Evolutionary conservation across 92 coral and sea anemone species (phyloP).

Genomic region (Virgularia gustaviana): DNA sequence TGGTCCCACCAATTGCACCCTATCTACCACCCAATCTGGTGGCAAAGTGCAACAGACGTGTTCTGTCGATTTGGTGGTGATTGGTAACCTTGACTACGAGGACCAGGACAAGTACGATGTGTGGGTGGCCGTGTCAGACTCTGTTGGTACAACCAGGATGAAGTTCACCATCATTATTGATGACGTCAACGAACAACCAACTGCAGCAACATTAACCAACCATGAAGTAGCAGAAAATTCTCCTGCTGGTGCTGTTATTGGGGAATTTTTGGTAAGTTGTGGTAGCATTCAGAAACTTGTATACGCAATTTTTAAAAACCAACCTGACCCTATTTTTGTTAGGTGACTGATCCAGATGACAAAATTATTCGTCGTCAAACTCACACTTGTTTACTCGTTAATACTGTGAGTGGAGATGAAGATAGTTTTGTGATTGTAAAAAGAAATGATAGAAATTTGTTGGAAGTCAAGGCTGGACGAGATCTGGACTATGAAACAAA

Average conservation of each 20-base stretch:
- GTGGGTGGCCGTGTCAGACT: conserved; percentile 63
- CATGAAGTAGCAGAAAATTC: conserved; percentile 66
- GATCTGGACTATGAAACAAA: conserved; percentile 58
- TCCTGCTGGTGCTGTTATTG: conserved; percentile 59
- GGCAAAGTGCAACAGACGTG: conserved; percentile 55
- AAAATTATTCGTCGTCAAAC: conserved; percentile 53
- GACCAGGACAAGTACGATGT: conserved; percentile 42
- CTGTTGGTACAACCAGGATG: conserved; percentile 51
- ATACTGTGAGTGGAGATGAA: conserved; percentile 51
- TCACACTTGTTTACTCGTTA: conserved; percentile 58
- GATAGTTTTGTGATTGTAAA: conserved; percentile 53
- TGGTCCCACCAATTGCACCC: conserved; percentile 22
- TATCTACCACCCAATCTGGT: background rate
- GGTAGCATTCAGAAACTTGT: background rate
- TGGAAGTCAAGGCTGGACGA: conserved; percentile 59
- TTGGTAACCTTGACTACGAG: conserved; percentile 71
- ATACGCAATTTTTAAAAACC: background rate
- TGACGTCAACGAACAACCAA: conserved; percentile 71
- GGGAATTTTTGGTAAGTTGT: conserved; percentile 67
- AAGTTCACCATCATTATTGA: conserved; percentile 38
- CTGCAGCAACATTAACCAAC: conserved; percentile 56
- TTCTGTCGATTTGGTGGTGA: conserved; percentile 56
- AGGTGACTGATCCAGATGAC: conserved; percentile 94
- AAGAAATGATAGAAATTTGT: conserved; percentile 35
- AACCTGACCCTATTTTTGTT: background rate